Conservation (phyloP, 1,140 invertebrate species). For the Anastrepha obliqua region DNA sequence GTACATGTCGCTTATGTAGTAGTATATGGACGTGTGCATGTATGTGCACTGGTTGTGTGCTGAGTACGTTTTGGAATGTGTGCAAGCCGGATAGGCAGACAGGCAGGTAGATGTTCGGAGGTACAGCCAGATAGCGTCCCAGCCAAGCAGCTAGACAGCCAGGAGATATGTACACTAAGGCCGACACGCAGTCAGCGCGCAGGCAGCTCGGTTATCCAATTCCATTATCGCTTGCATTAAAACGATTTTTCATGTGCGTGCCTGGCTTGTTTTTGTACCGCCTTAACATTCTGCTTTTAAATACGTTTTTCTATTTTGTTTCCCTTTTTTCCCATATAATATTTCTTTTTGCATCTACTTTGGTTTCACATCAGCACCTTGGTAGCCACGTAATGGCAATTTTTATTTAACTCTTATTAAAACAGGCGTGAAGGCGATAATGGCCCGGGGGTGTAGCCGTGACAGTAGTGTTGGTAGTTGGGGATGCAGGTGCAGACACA, state of each 20-base stretch:
- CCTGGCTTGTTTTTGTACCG: background rate
- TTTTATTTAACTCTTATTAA: constrained; percentile 46
- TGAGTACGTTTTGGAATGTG: background rate
- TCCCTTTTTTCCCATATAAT: constrained; percentile 7
- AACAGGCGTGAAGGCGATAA: constrained; percentile 40
- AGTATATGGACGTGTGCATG: background rate
- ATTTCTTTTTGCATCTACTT: background rate
- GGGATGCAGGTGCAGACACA: background rate
- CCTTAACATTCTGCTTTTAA: constrained; percentile 1
- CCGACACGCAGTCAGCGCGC: constrained; percentile 13
- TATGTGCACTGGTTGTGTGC: too few relatives aligned
- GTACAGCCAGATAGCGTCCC: background rate
- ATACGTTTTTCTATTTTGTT: background rate
- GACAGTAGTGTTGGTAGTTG: background rate
- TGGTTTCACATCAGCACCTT: background rate
- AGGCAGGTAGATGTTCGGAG: background rate
- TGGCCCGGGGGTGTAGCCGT: background rate
- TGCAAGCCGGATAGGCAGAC: background rate
- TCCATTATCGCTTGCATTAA: constrained; percentile 43
- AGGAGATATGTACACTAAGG: background rate
- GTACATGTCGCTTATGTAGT: constrained; percentile 4
- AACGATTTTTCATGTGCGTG: constrained; percentile 38
- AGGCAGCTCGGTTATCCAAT: constrained; percentile 38
- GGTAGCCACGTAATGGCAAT: background rate
- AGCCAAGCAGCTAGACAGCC: background rate